phyloP scores from a whole-genome alignment of 2,113 vertebrate genomes.

The Motacilla alba region DNA sequence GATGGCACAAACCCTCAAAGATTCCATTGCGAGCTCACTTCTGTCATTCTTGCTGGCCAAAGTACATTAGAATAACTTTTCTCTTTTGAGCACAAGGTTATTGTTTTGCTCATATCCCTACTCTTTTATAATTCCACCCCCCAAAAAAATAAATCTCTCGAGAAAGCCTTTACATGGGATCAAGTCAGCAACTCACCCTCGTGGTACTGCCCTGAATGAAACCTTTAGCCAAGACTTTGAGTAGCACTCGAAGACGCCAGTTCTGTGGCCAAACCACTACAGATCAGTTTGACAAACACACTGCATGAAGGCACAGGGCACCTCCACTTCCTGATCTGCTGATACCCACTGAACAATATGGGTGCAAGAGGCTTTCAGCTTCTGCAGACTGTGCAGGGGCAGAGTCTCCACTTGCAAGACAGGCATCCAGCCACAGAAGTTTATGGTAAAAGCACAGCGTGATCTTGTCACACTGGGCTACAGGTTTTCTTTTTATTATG shows the following conservation, averaged over 20 bases:
- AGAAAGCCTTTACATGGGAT: background rate
- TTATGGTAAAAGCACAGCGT: background rate
- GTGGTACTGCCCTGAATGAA: background rate
- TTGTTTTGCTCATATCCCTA: background rate
- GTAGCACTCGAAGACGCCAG: background rate
- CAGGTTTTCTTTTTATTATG: background rate
- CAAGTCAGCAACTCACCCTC: background rate
- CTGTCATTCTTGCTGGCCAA: background rate
- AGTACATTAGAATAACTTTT: background rate
- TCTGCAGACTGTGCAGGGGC: background rate
- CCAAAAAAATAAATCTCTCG: background rate
- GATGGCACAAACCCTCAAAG: background rate
- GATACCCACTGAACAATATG: accelerated
- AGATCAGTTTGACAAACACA: background rate
- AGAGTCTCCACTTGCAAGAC: background rate
- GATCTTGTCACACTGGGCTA: background rate
- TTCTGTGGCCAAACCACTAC: background rate
- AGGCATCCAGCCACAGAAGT: background rate
- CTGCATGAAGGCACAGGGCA: background rate
- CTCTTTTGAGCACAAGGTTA: background rate
- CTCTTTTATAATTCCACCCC: background rate
- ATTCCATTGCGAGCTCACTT: background rate
- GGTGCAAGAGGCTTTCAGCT: background rate
- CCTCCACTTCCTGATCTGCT: background rate
- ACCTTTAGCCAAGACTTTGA: background rate